A percentile compares a stretch with the other conserved stretches of the same genome.
Conservation (phyloP, 2,888 invertebrate species). For the Tinea trinotella region DNA sequence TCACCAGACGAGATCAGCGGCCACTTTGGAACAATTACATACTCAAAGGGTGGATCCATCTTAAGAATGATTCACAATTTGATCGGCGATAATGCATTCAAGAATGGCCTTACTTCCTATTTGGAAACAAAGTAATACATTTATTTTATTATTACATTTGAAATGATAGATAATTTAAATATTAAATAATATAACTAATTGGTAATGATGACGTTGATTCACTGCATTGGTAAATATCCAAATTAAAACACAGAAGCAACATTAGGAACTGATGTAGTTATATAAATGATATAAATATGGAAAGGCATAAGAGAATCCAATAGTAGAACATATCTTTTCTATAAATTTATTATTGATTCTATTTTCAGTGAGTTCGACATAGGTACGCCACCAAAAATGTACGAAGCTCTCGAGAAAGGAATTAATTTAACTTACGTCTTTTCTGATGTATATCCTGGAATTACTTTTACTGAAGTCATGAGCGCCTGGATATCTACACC, state of each 20-base stretch:
- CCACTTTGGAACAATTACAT: slow-evolving; percentile 78
- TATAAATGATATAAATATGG: no score
- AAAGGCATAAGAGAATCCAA: not conserved
- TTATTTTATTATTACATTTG: not conserved
- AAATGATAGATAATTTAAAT: no score
- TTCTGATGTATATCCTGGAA: slow-evolving; percentile 33
- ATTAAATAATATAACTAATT: no score
- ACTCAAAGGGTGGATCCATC: slow-evolving; percentile 75
- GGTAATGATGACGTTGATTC: no score
- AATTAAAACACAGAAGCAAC: no score
- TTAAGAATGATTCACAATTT: slow-evolving; percentile 63
- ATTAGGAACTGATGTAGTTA: no score
- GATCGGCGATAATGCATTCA: slow-evolving; percentile 47
- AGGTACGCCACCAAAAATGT: slow-evolving; percentile 63
- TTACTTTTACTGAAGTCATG: slow-evolving; percentile 42
- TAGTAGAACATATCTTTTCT: not conserved
- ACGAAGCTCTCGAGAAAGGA: slow-evolving; percentile 49
- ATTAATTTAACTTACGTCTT: slow-evolving; percentile 38
- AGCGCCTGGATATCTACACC: slow-evolving; percentile 52
- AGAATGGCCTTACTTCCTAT: slow-evolving; percentile 39
- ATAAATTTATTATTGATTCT: slow-evolving; percentile 8
- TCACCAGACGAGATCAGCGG: slow-evolving; percentile 74
- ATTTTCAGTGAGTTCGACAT: slow-evolving; percentile 45
- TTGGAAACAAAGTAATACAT: slow-evolving; percentile 55
- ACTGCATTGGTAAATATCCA: no score